These are phyloP conservation scores for Cynopterus brachyotis DNA, from an alignment of 2,113 vertebrate species.

Conservation along the genomic window DNA sequence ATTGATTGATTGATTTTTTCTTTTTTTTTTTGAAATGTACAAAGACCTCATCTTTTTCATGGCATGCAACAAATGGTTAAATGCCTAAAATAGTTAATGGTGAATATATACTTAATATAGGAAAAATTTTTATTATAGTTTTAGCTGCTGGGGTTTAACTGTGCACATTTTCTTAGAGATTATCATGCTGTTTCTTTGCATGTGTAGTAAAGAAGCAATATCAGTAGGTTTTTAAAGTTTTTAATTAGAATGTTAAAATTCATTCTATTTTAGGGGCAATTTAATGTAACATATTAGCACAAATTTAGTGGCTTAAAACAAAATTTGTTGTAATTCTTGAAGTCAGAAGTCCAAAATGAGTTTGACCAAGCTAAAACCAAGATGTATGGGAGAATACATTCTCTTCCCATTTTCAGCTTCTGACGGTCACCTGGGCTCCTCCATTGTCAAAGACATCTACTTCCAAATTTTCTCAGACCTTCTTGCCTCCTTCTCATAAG, in stretches of 20 bases:
- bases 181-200: not conserved
- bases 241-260: not conserved
- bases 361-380: not conserved
- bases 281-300: not conserved
- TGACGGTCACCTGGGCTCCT: not conserved
- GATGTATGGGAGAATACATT: not conserved
- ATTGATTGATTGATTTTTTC: no score
- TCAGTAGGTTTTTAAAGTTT: not conserved
- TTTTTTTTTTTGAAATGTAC: not conserved
- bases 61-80: not conserved
- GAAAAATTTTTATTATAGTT: not conserved
- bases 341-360: not conserved
- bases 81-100: not conserved
- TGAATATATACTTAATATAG: not conserved
- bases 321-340: not conserved
- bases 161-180: not conserved
- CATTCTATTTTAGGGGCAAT: not conserved
- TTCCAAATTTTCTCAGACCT: not conserved
- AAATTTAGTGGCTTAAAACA: not conserved
- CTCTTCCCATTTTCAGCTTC: not conserved
- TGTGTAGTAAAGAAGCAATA: not conserved
- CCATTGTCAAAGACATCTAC: not conserved
- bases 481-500: not conserved
- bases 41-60: not conserved
- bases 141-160: not conserved